Percentiles rank a stretch among this genome's conserved stretches.
phyloP scores from a whole-genome alignment of 2,888 invertebrate genomes.

The Diaprepes abbreviatus region DNA sequence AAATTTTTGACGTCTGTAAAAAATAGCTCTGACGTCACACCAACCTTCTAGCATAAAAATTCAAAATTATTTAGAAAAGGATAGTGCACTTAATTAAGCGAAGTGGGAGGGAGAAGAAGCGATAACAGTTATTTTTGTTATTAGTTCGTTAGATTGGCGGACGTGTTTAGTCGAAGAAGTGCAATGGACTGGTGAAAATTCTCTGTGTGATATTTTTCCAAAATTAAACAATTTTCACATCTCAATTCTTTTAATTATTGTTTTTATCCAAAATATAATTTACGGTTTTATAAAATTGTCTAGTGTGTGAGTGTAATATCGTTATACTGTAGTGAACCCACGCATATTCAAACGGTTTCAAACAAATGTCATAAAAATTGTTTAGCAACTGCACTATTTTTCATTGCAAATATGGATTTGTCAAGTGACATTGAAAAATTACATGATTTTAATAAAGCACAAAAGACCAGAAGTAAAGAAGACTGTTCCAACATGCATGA shows the following conservation, averaged over 20 bases:
- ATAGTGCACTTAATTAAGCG: background rate
- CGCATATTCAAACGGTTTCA: constrained; percentile 1
- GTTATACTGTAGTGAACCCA: constrained; percentile 6
- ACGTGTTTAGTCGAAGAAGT: constrained; percentile 51
- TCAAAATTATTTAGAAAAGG: constrained; percentile 29
- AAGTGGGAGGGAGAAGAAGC: constrained; percentile 8
- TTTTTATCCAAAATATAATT: background rate
- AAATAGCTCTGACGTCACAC: constrained; percentile 11
- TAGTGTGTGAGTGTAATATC: constrained; percentile 10
- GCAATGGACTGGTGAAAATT: constrained; percentile 58
- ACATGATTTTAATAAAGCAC: constrained; percentile 13
- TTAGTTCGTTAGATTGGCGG: constrained; percentile 40
- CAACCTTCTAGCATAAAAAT: constrained; percentile 11
- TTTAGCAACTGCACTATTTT: constrained; percentile 32
- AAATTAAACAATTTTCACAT: constrained; percentile 37
- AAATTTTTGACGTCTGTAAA: constrained; percentile 19
- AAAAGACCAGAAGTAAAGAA: constrained; percentile 12
- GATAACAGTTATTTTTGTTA: constrained; percentile 35
- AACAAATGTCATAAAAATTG: constrained; percentile 35
- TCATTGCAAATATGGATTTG: constrained; percentile 38
- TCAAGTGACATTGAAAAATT: constrained; percentile 30
- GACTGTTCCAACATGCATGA: constrained; percentile 8
- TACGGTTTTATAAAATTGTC: background rate
- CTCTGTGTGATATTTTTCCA: constrained; percentile 29
- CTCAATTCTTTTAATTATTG: constrained; percentile 25